These are phyloP conservation scores for Lepus americanus DNA, from an alignment of 2,113 vertebrate genomes.

Conservation along the genomic window DNA sequence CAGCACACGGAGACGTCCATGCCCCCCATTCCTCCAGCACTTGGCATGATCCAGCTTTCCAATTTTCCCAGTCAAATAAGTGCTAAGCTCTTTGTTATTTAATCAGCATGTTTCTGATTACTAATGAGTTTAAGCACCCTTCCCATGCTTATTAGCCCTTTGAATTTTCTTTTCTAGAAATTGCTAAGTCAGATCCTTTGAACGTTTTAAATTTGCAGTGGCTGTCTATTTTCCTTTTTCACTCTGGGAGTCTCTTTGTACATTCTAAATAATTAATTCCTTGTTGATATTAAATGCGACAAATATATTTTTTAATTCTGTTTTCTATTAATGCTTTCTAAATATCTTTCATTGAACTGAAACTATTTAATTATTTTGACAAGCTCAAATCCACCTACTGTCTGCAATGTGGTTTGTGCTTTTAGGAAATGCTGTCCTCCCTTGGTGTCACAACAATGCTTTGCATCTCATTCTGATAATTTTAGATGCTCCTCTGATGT, in stretches of 20 bases:
- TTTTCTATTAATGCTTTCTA: neutral
- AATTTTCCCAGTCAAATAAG: conserved; percentile 27
- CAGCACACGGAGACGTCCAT: neutral
- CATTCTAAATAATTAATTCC: conserved; percentile 51
- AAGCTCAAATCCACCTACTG: neutral
- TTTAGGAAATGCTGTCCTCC: neutral
- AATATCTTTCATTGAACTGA: conserved; percentile 1
- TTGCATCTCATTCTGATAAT: neutral
- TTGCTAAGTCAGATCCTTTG: conserved; percentile 31
- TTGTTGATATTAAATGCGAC: conserved; percentile 18
- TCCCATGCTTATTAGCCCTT: conserved; percentile 41
- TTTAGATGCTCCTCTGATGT: conserved; percentile 3
- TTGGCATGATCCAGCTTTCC: conserved; percentile 45
- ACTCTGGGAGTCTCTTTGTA: neutral
- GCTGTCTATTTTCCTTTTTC: conserved; percentile 35
- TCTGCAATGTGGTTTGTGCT: neutral
- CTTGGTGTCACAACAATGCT: neutral
- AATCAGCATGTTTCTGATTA: conserved; percentile 61
- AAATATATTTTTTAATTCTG: conserved; percentile 33
- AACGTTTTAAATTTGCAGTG: conserved; percentile 39
- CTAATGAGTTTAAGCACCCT: conserved; percentile 34
- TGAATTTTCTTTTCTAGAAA: conserved; percentile 53
- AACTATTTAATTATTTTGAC: conserved; percentile 14
- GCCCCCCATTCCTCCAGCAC: neutral
- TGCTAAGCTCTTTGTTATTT: neutral